Percentiles rank a stretch among this genome's conserved stretches.
phyloP scores from a whole-genome alignment of 2,888 invertebrate genomes.

The Agonopterix alstromeriana region DNA sequence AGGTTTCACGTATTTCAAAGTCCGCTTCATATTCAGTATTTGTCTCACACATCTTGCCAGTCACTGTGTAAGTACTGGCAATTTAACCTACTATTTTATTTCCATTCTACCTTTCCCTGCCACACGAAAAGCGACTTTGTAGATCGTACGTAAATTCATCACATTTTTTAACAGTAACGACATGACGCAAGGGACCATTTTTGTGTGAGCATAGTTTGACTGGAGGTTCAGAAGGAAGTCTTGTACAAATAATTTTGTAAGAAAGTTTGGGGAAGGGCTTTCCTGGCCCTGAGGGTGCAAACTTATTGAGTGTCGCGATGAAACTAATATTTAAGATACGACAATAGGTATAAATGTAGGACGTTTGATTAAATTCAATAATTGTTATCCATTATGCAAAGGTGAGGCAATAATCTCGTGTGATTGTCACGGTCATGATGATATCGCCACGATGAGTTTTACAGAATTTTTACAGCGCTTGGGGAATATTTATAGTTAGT shows the following conservation, averaged over 20 bases:
- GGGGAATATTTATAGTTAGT: no score
- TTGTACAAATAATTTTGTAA: slow-evolving; percentile 68
- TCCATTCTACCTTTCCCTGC: slow-evolving; percentile 21
- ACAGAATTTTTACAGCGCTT: no score
- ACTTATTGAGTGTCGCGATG: slow-evolving; percentile 49
- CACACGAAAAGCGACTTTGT: slow-evolving; percentile 21
- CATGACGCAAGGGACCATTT: slow-evolving; percentile 30
- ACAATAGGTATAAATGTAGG: slow-evolving; percentile 17
- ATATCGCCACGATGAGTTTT: no score
- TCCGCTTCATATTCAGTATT: slow-evolving; percentile 39
- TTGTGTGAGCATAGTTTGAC: slow-evolving; percentile 25
- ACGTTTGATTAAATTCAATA: no score
- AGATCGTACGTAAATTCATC: slow-evolving; percentile 24
- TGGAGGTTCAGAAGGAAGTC: slow-evolving; percentile 22
- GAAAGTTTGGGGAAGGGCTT: slow-evolving; percentile 59
- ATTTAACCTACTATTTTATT: slow-evolving; percentile 43
- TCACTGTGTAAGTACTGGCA: slow-evolving; percentile 42
- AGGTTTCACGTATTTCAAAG: slow-evolving; percentile 16
- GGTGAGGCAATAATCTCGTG: no score
- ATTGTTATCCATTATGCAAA: no score
- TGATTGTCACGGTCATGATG: no score
- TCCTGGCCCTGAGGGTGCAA: slow-evolving; percentile 46
- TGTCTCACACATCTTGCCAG: slow-evolving; percentile 40
- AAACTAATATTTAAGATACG: slow-evolving; percentile 21
- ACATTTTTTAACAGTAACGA: slow-evolving; percentile 22